Percentiles rank a stretch among this genome's conserved stretches.
These are phyloP conservation scores for Porites australiensis DNA, from an alignment of 64 coral and sea anemone genomes.

Conservation along the genomic window DNA sequence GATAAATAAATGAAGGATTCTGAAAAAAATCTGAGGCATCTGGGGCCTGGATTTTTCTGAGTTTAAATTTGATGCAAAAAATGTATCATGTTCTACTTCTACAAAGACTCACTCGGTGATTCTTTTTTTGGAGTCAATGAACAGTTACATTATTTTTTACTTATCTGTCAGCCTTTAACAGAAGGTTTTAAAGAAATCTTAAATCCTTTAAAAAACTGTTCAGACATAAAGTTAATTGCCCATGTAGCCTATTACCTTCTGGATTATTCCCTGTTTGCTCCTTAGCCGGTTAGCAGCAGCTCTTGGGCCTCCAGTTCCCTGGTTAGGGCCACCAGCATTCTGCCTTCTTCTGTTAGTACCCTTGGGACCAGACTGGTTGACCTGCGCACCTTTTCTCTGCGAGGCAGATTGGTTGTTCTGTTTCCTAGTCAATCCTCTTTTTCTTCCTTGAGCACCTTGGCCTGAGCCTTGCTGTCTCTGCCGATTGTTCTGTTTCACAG, in stretches of 20 bases:
- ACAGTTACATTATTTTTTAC: too few relatives aligned
- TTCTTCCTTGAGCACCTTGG: neutral
- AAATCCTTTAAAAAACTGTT: neutral
- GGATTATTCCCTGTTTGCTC: constrained; percentile 26
- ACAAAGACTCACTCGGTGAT: too few relatives aligned
- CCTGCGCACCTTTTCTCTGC: constrained; percentile 28
- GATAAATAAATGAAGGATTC: too few relatives aligned
- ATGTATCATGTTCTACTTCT: too few relatives aligned
- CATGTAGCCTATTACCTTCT: neutral
- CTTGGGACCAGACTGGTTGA: too few relatives aligned
- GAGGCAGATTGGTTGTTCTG: neutral
- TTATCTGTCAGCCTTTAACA: too few relatives aligned
- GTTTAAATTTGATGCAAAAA: too few relatives aligned
- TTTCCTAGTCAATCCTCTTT: neutral
- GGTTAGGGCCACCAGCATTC: neutral
- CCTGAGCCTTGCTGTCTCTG: neutral
- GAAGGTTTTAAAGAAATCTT: too few relatives aligned
- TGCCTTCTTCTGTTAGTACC: neutral
- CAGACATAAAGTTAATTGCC: neutral
- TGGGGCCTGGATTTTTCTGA: too few relatives aligned
- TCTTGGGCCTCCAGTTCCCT: constrained; percentile 14
- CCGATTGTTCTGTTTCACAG: neutral
- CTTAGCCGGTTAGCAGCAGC: constrained; percentile 58
- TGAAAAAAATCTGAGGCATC: too few relatives aligned
- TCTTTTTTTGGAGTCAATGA: too few relatives aligned